Evolutionary conservation across 2,113 vertebrate genomes (phyloP).

Genomic region (human (Homo sapiens)): GRCh38 chr17:73993001-73993500

Average conservation of each 20-base stretch:
- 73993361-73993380: not conserved
- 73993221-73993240: accelerated
- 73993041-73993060: not conserved
- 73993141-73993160: not conserved
- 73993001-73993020: not conserved
- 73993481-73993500: accelerated
- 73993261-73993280: accelerated
- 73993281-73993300: accelerated
- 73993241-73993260: accelerated
- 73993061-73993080: not conserved
- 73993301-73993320: not conserved
- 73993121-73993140: not conserved
- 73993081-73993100: not conserved
- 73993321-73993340: not conserved
- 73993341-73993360: not conserved
- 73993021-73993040: not conserved
- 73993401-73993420: not conserved
- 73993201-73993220: not conserved
- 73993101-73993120: not conserved
- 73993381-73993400: not conserved
- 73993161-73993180: not conserved
- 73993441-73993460: accelerated
- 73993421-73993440: not conserved
- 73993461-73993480: not conserved
- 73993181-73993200: no score